These are phyloP conservation scores for Chelidonichthys spinosus DNA, from an alignment of 2,797 vertebrate species.

Conservation along the genomic window DNA sequence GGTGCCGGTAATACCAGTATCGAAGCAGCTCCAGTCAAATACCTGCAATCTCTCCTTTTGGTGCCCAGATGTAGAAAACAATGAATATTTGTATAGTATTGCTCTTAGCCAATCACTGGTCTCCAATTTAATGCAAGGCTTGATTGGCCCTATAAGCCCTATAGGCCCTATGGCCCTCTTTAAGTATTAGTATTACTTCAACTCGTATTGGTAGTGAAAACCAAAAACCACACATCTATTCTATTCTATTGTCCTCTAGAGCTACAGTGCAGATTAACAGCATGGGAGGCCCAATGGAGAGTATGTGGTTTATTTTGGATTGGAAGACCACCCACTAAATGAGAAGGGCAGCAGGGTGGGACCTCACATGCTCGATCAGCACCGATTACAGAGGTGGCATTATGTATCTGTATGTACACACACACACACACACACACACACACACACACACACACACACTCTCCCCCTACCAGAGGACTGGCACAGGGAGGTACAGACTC, in stretches of 20 bases:
- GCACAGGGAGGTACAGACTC: slow-evolving; percentile 54
- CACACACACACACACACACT: slow-evolving; percentile 21
- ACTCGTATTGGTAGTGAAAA: background rate
- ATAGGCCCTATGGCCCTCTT: no score
- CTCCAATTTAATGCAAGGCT: no score
- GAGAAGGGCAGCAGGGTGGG: slow-evolving; percentile 27
- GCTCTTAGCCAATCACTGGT: no score
- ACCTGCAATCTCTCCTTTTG: no score
- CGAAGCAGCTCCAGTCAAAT: no score
- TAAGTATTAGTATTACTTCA: background rate
- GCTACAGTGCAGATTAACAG: slow-evolving; percentile 22
- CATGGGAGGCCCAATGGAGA: slow-evolving; percentile 3
- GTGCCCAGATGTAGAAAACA: no score
- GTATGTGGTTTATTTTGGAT: slow-evolving; percentile 30
- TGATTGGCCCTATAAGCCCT: no score
- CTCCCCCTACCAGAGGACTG: slow-evolving; percentile 30
- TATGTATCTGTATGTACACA: slow-evolving; percentile 41
- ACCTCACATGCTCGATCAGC: slow-evolving; percentile 40
- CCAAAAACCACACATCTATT: slow-evolving; percentile 1
- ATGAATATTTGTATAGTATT: no score
- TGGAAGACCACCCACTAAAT: slow-evolving; percentile 66
- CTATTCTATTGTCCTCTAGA: background rate
- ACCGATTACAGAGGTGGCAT: slow-evolving; percentile 49
- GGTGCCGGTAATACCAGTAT: background rate
- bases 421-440: slow-evolving; percentile 15